Evolutionary conservation across 2,888 invertebrate genomes (phyloP).

Genomic region (Sesia bembeciformis): DNA sequence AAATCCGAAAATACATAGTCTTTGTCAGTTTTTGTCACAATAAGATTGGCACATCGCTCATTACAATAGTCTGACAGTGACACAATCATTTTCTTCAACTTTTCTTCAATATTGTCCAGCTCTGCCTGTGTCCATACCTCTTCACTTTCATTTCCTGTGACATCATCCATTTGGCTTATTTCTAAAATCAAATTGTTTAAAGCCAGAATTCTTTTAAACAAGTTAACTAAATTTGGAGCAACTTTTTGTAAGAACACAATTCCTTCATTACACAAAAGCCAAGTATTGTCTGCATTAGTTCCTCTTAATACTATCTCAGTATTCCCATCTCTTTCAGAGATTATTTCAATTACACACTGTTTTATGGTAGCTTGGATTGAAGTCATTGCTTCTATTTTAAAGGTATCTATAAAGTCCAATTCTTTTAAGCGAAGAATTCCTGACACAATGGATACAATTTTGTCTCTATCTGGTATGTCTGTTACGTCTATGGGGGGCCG

Average conservation of each 20-base stretch:
- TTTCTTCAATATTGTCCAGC: conserved; percentile 78
- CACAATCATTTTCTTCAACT: conserved; percentile 83
- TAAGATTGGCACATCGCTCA: conserved; percentile 91
- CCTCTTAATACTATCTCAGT: conserved; percentile 63
- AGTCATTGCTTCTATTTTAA: conserved; percentile 91
- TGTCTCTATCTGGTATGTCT: conserved; percentile 86
- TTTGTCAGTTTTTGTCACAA: conserved; percentile 84
- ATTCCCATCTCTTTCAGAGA: conserved; percentile 59
- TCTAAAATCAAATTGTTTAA: conserved; percentile 85
- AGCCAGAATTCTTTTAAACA: conserved; percentile 83
- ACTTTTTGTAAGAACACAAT: conserved; percentile 79
- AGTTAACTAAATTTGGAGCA: conserved; percentile 77
- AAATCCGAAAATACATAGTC: conserved; percentile 81
- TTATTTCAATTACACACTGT: conserved; percentile 87
- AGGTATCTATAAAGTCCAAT: conserved; percentile 89
- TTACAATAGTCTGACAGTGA: conserved; percentile 94
- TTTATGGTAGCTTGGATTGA: conserved; percentile 92
- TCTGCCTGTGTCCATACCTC: conserved; percentile 82
- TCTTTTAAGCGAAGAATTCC: conserved; percentile 91
- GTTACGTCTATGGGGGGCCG: conserved; percentile 77
- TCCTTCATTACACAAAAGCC: conserved; percentile 80
- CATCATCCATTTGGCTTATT: conserved; percentile 77
- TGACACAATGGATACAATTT: conserved; percentile 89
- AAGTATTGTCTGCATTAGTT: conserved; percentile 54
- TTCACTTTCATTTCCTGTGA: conserved; percentile 77